These are phyloP conservation scores for Diadumene lineata DNA, from an alignment of 92 coral and sea anemone species.

Conservation along the genomic window DNA sequence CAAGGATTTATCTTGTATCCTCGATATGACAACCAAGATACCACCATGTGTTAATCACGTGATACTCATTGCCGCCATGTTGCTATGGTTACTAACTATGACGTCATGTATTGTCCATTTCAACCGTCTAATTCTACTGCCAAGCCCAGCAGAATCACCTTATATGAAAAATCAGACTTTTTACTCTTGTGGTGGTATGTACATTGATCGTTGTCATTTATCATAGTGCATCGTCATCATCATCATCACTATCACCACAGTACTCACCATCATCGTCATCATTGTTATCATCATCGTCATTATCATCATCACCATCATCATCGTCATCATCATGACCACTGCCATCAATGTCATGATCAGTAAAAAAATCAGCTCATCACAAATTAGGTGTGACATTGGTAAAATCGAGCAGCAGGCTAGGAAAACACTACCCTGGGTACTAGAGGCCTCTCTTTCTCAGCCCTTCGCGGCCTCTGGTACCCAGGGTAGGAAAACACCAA, in stretches of 20 bases:
- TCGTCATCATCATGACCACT: background rate
- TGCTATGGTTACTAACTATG: background rate
- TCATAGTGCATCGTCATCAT: too few species aligned
- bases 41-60: background rate
- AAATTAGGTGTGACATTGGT: too few species aligned
- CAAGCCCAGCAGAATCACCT: background rate
- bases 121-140: background rate
- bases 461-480: too few species aligned
- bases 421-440: too few species aligned
- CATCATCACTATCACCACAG: background rate
- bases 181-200: background rate
- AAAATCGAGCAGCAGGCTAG: too few species aligned
- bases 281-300: background rate
- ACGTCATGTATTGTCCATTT: background rate
- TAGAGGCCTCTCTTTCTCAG: too few species aligned
- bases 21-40: background rate
- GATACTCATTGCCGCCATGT: background rate
- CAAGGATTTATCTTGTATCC: background rate
- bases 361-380: background rate
- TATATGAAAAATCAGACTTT: background rate
- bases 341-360: background rate
- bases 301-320: background rate
- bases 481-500: too few species aligned
- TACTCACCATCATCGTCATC: background rate
- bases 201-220: too few species aligned